Evolutionary conservation across 2,888 invertebrate genomes (phyloP).

Genomic region (Chloroclystis v-ata): DNA sequence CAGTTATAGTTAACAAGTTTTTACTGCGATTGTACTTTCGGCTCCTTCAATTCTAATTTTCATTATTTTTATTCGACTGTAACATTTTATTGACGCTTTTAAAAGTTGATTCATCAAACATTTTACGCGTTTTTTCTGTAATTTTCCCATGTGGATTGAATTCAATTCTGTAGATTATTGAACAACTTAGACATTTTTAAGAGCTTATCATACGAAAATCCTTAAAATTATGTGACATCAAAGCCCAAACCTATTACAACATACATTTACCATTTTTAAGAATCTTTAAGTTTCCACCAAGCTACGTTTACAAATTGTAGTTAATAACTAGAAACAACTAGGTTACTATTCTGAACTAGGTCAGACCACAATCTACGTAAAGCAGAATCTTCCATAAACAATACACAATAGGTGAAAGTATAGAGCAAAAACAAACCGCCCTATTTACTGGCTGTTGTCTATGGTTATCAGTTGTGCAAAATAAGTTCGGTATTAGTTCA

Average conservation of each 20-base stretch:
- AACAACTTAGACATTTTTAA: too few species aligned
- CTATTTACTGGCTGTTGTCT: conserved; percentile 9
- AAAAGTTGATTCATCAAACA: conserved; percentile 1
- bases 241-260: too few species aligned
- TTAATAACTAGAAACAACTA: neutral
- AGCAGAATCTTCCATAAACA: neutral
- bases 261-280: too few species aligned
- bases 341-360: neutral
- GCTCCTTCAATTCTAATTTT: conserved; percentile 1
- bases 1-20: conserved; percentile 25
- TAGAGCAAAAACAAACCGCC: conserved; percentile 6
- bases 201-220: too few species aligned
- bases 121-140: neutral
- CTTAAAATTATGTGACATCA: too few species aligned
- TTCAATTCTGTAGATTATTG: neutral
- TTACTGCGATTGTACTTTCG: conserved; percentile 16
- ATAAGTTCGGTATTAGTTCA: conserved; percentile 44
- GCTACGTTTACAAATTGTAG: too few species aligned
- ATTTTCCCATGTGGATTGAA: neutral
- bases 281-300: too few species aligned
- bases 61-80: neutral
- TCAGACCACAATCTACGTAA: neutral
- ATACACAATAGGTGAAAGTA: neutral
- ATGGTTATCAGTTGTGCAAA: conserved; percentile 12
- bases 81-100: neutral